phyloP scores from a whole-genome alignment of 2,797 vertebrate species.

The Microhierax caerulescens region DNA sequence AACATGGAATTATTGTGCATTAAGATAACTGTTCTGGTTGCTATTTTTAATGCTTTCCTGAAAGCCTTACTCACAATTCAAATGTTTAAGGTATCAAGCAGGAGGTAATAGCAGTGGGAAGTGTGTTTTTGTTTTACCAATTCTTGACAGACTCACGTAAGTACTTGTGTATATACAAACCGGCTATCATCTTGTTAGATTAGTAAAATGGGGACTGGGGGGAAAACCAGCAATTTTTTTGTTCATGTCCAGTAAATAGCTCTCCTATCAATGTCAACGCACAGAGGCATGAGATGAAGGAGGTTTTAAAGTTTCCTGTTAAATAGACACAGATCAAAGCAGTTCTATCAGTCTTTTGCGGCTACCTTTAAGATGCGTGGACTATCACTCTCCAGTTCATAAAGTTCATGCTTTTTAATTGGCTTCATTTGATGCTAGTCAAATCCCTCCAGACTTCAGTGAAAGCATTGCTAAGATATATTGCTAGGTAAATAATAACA shows the following conservation, averaged over 20 bases:
- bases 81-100: conserved; percentile 25
- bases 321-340: neutral
- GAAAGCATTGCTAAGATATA: neutral
- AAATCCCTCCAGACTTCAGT: neutral
- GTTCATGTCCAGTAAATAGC: neutral
- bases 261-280: neutral
- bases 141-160: conserved; percentile 10
- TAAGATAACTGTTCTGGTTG: conserved; percentile 2
- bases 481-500: neutral
- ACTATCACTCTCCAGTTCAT: neutral
- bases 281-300: neutral
- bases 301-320: neutral
- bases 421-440: neutral
- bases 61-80: conserved; percentile 6
- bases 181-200: conserved; percentile 18
- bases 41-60: conserved; percentile 37
- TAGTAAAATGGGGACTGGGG: neutral
- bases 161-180: neutral
- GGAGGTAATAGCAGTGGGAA: conserved; percentile 50
- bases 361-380: neutral
- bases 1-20: neutral
- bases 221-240: neutral
- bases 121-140: conserved; percentile 32
- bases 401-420: neutral
- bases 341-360: neutral